Percentiles rank a stretch among this genome's conserved stretches.
Conservation (phyloP, 1,140 invertebrate genomes). For the Chlorops oryzae region DNA sequence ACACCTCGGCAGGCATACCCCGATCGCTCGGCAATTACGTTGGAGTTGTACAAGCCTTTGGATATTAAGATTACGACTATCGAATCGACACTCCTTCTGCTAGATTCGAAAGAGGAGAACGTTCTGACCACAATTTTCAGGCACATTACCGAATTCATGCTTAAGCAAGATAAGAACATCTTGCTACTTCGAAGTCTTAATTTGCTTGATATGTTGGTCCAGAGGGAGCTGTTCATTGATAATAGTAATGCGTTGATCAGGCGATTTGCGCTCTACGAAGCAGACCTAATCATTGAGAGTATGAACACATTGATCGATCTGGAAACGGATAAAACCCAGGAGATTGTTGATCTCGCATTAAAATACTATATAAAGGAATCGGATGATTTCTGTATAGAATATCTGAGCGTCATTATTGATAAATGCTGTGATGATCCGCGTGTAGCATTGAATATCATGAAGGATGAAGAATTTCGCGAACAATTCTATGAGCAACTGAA, state of each 20-base stretch:
- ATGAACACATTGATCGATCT: constrained; percentile 25
- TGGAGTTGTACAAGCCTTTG: constrained; percentile 24
- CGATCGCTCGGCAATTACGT: constrained; percentile 29
- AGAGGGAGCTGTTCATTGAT: constrained; percentile 28
- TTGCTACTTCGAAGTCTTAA: constrained; percentile 20
- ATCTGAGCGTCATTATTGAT: constrained; percentile 31
- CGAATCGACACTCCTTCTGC: constrained; percentile 27
- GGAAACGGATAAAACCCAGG: constrained; percentile 17
- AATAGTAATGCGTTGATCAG: constrained; percentile 24
- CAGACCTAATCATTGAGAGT: constrained; percentile 28
- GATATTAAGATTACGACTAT: constrained; percentile 25
- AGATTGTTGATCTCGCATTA: constrained; percentile 19
- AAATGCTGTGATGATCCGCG: constrained; percentile 34
- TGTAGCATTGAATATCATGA: constrained; percentile 21
- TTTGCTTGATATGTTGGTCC: constrained; percentile 24
- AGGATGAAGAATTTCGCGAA: constrained; percentile 24
- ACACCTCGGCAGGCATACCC: constrained; percentile 24
- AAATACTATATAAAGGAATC: constrained; percentile 23
- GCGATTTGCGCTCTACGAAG: constrained; percentile 30
- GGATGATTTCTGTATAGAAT: constrained; percentile 38
- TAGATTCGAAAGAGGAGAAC: constrained; percentile 30
- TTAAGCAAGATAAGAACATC: constrained; percentile 27
- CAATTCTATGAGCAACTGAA: constrained; percentile 27
- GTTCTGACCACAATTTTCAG: constrained; percentile 29
- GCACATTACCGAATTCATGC: constrained; percentile 33